phyloP scores from a whole-genome alignment of 23 tunicate species.

The Trididemnum clinides region DNA sequence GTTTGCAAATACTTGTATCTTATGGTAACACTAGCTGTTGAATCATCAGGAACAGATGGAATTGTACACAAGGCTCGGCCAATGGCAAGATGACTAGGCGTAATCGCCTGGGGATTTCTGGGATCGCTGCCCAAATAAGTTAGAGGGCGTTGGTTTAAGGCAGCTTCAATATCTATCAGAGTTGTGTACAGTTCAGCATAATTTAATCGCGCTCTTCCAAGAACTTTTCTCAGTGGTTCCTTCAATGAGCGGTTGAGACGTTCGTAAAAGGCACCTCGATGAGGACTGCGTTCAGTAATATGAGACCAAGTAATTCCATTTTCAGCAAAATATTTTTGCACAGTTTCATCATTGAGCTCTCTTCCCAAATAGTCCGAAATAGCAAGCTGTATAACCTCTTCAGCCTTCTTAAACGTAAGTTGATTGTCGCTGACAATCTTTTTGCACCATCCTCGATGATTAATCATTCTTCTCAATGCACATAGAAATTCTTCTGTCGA shows the following conservation, averaged over 20 bases:
- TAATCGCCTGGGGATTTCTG: neutral
- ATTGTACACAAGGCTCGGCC: neutral
- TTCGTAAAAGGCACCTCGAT: constrained; percentile 1
- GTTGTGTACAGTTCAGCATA: neutral
- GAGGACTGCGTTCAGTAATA: constrained; percentile 3
- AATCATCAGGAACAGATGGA: neutral
- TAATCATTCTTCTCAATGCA: constrained; percentile 12
- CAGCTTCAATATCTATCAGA: neutral
- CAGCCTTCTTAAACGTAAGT: constrained; percentile 3
- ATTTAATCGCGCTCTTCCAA: neutral
- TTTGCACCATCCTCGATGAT: neutral
- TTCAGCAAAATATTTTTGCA: neutral
- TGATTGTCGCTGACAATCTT: constrained; percentile 8
- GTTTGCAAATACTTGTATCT: too few relatives aligned
- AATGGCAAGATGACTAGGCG: constrained; percentile 1
- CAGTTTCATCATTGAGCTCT: neutral
- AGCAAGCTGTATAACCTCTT: neutral
- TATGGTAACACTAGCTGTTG: too few relatives aligned
- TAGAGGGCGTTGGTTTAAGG: neutral
- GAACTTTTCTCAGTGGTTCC: neutral
- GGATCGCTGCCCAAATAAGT: constrained; percentile 22
- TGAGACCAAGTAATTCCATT: neutral
- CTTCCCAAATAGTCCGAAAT: constrained; percentile 13
- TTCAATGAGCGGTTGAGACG: constrained; percentile 3
- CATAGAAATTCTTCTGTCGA: neutral